These are phyloP conservation scores for Eupleurogrammus muticus DNA, from an alignment of 2,797 vertebrate genomes.

Conservation along the genomic window DNA sequence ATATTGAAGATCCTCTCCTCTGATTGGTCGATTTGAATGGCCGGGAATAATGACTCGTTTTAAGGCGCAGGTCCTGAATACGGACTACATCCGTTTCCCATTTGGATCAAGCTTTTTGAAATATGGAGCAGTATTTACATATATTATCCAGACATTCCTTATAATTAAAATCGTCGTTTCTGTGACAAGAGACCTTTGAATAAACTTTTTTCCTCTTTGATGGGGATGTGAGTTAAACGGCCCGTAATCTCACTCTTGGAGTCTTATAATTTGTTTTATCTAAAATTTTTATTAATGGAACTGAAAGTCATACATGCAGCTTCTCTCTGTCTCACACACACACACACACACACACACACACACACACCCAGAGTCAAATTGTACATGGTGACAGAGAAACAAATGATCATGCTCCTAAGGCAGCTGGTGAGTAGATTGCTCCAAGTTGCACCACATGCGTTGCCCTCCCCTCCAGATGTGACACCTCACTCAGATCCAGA, in stretches of 20 bases:
- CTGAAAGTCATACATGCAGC: conserved; percentile 2
- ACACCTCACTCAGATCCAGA: conserved; percentile 62
- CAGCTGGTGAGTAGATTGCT: conserved; percentile 63
- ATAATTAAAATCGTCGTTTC: too few relatives aligned
- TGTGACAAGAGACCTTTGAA: too few relatives aligned
- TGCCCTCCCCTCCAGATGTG: conserved; percentile 63
- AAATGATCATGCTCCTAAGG: conserved; percentile 41
- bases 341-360: conserved; percentile 5
- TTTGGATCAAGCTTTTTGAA: too few relatives aligned
- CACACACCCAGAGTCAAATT: conserved; percentile 29
- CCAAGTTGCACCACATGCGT: conserved; percentile 75
- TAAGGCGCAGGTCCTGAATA: too few relatives aligned
- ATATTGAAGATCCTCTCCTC: too few relatives aligned
- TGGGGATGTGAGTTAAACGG: conserved; percentile 21
- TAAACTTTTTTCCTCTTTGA: conserved; percentile 13
- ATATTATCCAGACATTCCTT: too few relatives aligned
- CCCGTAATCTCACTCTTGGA: conserved; percentile 16
- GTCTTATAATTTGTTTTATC: conserved; percentile 30
- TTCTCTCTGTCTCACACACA: conserved; percentile 8
- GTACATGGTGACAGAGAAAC: conserved; percentile 38
- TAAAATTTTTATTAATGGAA: conserved; percentile 43
- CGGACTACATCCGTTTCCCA: too few relatives aligned
- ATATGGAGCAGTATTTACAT: too few relatives aligned
- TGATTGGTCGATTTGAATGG: too few relatives aligned
- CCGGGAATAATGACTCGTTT: too few relatives aligned